Percentiles rank a stretch among this genome's conserved stretches.
These are phyloP conservation scores for Antitype chi DNA, from an alignment of 2,888 invertebrate species.

Conservation along the genomic window DNA sequence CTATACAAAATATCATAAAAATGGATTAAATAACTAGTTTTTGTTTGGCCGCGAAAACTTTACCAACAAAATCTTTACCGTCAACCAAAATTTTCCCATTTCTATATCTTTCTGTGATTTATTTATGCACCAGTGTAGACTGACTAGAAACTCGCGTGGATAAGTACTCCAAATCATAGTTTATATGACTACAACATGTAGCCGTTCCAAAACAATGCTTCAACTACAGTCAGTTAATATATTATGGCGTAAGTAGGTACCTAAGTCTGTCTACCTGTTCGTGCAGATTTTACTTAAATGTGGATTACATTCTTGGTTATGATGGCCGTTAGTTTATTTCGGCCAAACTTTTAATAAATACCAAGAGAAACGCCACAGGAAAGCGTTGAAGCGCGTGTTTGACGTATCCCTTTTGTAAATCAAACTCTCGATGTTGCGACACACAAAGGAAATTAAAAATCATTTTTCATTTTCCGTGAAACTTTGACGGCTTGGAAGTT, in stretches of 20 bases:
- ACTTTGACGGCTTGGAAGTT: neutral
- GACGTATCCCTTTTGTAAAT: constrained; percentile 33
- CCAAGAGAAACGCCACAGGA: constrained; percentile 16
- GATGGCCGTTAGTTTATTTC: constrained; percentile 27
- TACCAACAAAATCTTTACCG: neutral
- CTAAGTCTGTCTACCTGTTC: constrained; percentile 15
- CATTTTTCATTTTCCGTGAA: constrained; percentile 4
- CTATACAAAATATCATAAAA: neutral
- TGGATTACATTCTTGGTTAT: constrained; percentile 20
- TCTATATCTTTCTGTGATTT: neutral
- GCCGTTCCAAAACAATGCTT: constrained; percentile 40
- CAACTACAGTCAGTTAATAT: constrained; percentile 31
- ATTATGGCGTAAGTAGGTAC: constrained; percentile 25
- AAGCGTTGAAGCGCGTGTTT: constrained; percentile 25
- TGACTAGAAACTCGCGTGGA: constrained; percentile 9
- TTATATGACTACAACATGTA: constrained; percentile 30
- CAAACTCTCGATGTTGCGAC: constrained; percentile 25
- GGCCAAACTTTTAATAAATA: constrained; percentile 16
- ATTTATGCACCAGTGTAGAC: neutral
- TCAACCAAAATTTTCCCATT: neutral
- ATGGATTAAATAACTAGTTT: neutral
- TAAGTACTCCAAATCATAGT: constrained; percentile 14
- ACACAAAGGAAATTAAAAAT: constrained; percentile 29
- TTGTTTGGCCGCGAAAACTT: neutral
- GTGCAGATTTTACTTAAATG: constrained; percentile 30